Percentiles rank a stretch among this genome's conserved stretches.
Conservation (phyloP, 1,140 invertebrate species). For the Drosophila kurseongensis region DNA sequence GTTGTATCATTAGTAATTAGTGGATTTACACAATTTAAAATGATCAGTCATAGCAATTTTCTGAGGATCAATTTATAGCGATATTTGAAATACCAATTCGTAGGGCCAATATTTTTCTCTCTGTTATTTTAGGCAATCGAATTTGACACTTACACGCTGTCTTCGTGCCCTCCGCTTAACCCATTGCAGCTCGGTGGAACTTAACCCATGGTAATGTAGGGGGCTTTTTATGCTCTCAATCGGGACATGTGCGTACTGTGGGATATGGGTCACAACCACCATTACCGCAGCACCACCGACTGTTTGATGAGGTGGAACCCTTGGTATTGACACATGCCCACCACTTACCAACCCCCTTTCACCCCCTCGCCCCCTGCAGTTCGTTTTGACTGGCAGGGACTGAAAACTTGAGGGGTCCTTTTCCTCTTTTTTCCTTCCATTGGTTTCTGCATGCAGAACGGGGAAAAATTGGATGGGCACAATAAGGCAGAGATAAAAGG, state of each 20-base stretch:
- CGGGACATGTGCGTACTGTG: conserved; percentile 30
- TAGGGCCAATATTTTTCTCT: neutral
- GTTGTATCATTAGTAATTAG: too few relatives aligned
- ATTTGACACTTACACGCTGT: conserved; percentile 63
- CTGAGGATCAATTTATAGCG: too few relatives aligned
- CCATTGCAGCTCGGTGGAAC: conserved; percentile 11
- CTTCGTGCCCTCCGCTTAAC: conserved; percentile 39
- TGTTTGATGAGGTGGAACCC: conserved; percentile 53
- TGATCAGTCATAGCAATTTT: too few relatives aligned
- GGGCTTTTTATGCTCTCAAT: conserved; percentile 49
- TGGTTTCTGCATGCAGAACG: conserved; percentile 16
- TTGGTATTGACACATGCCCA: conserved; percentile 45
- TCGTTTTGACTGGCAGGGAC: conserved; percentile 7
- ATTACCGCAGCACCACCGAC: conserved; percentile 9
- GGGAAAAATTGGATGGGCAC: conserved; percentile 13
- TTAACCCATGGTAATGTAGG: conserved; percentile 30
- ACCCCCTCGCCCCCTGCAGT: neutral
- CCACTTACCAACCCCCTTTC: too few relatives aligned
- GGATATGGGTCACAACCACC: conserved; percentile 54
- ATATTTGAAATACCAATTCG: too few relatives aligned
- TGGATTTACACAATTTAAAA: too few relatives aligned
- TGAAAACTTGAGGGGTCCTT: conserved; percentile 30
- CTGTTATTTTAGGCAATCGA: conserved; percentile 39
- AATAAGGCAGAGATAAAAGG: conserved; percentile 24
- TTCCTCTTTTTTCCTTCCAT: neutral